A percentile compares a stretch with the other conserved stretches of the same genome.
Evolutionary conservation across 2,888 invertebrate genomes (phyloP).

Genomic region (Ochlodes sylvanus): DNA sequence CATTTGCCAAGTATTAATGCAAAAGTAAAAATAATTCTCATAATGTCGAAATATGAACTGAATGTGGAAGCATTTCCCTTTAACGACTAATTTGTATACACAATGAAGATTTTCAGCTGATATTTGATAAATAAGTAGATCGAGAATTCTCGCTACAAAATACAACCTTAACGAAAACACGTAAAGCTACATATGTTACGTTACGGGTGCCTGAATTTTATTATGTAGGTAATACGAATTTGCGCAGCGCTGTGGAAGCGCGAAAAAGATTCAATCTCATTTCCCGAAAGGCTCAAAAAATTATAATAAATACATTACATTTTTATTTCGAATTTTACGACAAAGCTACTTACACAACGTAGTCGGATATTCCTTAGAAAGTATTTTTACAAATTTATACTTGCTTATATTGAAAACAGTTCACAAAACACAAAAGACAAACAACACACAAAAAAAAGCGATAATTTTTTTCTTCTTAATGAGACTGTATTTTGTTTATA

Average conservation of each 20-base stretch:
- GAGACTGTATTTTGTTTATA: no score
- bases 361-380: neutral
- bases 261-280: constrained; percentile 53
- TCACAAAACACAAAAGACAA: no score
- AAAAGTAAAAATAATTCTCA: neutral
- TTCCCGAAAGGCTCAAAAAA: constrained; percentile 36
- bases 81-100: neutral
- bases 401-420: no score
- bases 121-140: constrained; percentile 16
- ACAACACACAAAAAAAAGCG: no score
- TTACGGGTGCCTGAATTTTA: constrained; percentile 58
- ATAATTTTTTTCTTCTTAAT: no score
- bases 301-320: constrained; percentile 32
- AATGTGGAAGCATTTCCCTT: neutral
- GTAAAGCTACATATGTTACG: constrained; percentile 59
- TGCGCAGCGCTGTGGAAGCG: constrained; percentile 52
- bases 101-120: neutral
- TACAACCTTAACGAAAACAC: constrained; percentile 57
- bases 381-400: neutral
- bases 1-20: no score
- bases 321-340: constrained; percentile 32
- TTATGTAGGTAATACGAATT: constrained; percentile 54
- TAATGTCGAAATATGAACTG: neutral
- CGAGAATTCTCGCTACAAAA: constrained; percentile 51
- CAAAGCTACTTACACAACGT: neutral